Conservation (phyloP, 2,888 invertebrate genomes). For the Drosophila monieri region DNA sequence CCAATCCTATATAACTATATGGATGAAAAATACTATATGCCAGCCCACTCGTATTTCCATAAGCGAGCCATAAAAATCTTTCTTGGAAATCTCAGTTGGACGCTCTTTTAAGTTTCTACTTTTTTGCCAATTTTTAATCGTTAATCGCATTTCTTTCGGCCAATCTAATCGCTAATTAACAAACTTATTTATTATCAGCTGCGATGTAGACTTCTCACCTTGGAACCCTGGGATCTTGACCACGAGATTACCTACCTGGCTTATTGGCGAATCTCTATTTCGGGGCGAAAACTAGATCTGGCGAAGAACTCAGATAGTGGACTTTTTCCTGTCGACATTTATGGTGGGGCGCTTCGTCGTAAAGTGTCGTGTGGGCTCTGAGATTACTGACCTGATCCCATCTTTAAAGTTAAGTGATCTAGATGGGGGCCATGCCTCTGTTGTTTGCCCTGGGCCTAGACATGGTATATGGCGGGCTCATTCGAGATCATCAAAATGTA, state of each 20-base stretch:
- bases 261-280: constrained; percentile 8
- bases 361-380: constrained; percentile 5
- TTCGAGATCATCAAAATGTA: neutral
- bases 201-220: constrained; percentile 5
- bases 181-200: constrained; percentile 30
- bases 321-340: constrained; percentile 1
- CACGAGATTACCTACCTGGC: neutral
- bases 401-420: constrained; percentile 1
- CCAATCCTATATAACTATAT: neutral
- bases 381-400: constrained; percentile 10
- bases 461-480: neutral
- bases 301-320: constrained; percentile 10
- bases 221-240: constrained; percentile 5
- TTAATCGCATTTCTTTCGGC: constrained; percentile 12
- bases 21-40: neutral
- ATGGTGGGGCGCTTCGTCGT: constrained; percentile 14
- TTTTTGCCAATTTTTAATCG: neutral
- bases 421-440: neutral
- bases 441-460: neutral
- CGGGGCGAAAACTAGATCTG: too few species aligned
- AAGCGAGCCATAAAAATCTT: constrained; percentile 15
- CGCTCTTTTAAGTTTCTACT: too few species aligned
- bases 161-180: constrained; percentile 40
- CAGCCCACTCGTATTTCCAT: neutral
- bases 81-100: constrained; percentile 2